Conservation (phyloP, 1,140 invertebrate species). For the Sycobia sp. region DNA sequence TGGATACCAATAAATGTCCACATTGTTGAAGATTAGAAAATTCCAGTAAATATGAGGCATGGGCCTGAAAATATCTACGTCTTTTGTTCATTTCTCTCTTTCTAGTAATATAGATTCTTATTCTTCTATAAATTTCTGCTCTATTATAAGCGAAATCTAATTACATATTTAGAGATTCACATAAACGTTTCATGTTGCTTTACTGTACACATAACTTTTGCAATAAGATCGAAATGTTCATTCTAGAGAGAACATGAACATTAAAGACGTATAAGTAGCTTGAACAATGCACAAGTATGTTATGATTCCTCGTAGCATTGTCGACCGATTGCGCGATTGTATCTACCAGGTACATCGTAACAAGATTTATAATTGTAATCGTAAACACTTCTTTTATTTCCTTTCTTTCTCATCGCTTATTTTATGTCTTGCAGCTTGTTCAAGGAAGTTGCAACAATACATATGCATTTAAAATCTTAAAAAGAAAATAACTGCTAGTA, state of each 20-base stretch:
- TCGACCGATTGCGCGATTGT: slow-evolving; percentile 49
- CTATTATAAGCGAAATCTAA: slow-evolving; percentile 33
- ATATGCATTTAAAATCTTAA: not conserved
- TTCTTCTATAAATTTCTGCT: slow-evolving; percentile 14
- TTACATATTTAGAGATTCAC: slow-evolving; percentile 41
- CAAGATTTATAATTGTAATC: slow-evolving; percentile 41
- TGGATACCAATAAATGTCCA: not conserved
- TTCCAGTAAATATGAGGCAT: slow-evolving; percentile 12
- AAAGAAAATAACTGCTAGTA: too few relatives aligned
- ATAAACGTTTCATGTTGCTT: slow-evolving; percentile 25
- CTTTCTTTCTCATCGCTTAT: slow-evolving; percentile 11
- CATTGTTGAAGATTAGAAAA: slow-evolving; percentile 1
- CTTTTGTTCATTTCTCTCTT: slow-evolving; percentile 9
- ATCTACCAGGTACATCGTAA: slow-evolving; percentile 58
- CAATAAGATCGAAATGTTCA: not conserved
- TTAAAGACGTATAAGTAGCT: slow-evolving; percentile 13
- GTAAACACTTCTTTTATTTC: slow-evolving; percentile 27
- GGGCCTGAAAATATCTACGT: slow-evolving; percentile 3
- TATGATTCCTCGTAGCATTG: slow-evolving; percentile 49
- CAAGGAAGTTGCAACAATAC: slow-evolving; percentile 10
- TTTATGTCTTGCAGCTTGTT: slow-evolving; percentile 6
- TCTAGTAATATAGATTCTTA: slow-evolving; percentile 17
- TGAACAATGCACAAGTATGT: slow-evolving; percentile 21
- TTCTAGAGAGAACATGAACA: slow-evolving; percentile 18
- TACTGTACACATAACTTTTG: slow-evolving; percentile 27